Evolutionary conservation across 2,888 invertebrate species (phyloP).

Genomic region (Sphaeridia pumilis): DNA sequence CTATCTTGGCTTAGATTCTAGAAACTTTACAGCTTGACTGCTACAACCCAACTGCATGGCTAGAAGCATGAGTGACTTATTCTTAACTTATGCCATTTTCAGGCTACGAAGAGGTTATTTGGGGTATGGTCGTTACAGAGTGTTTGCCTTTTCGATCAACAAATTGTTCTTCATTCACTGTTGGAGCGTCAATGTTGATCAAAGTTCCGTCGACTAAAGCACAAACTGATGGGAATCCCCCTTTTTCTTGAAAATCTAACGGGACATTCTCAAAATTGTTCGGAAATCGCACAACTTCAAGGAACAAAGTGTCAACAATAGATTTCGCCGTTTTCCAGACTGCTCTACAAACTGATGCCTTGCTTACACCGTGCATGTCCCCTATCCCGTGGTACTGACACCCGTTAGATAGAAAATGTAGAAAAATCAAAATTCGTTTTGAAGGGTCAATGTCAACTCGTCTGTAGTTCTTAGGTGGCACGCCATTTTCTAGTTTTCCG

Average conservation of each 20-base stretch:
- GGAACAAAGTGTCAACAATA: conserved; percentile 8
- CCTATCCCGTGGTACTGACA: conserved; percentile 13
- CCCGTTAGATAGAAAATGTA: conserved; percentile 16
- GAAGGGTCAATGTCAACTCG: conserved; percentile 5
- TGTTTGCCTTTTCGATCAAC: conserved; percentile 20
- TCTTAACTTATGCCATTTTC: too few relatives aligned
- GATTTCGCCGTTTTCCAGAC: conserved; percentile 2
- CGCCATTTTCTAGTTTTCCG: not conserved
- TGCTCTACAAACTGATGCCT: conserved; percentile 14
- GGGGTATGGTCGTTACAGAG: too few relatives aligned
- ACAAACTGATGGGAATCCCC: conserved; percentile 19
- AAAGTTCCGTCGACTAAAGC: conserved; percentile 18
- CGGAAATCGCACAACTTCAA: conserved; percentile 10
- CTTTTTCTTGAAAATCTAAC: conserved; percentile 1
- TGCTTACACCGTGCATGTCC: conserved; percentile 15
- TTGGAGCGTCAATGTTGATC: conserved; percentile 15
- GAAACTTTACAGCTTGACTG: too few relatives aligned
- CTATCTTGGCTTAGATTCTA: too few relatives aligned
- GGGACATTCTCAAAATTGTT: conserved; percentile 4
- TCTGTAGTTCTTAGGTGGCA: not conserved
- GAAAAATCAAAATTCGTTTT: conserved; percentile 10
- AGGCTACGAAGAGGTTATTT: too few relatives aligned
- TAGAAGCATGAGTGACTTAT: too few relatives aligned
- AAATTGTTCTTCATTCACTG: conserved; percentile 13
- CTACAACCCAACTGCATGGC: too few relatives aligned